A percentile compares a stretch with the other conserved stretches of the same genome.
These are phyloP conservation scores for Troglohyphantes excavatus DNA, from an alignment of 2,888 invertebrate genomes.

Conservation along the genomic window DNA sequence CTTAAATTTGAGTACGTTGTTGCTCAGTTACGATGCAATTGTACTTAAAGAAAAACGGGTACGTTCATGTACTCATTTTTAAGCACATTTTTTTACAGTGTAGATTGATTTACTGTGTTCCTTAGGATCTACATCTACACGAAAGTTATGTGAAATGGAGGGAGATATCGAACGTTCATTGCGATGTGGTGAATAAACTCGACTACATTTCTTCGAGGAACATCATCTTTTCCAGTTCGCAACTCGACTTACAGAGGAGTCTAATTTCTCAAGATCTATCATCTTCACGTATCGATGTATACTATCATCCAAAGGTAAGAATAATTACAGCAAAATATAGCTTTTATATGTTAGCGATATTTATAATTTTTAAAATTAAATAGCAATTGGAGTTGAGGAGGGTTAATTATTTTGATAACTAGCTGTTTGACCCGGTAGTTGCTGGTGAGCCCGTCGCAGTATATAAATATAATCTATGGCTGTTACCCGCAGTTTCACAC, in stretches of 20 bases:
- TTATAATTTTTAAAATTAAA: background rate
- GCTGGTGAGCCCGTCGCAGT: no score
- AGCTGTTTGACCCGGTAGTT: no score
- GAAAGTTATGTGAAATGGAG: slow-evolving; percentile 38
- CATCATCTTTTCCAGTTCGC: slow-evolving; percentile 43
- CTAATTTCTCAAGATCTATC: slow-evolving; percentile 13
- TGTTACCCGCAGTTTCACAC: no score
- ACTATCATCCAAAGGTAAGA: slow-evolving; percentile 31
- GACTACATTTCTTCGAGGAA: background rate
- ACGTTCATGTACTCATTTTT: no score
- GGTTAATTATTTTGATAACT: no score
- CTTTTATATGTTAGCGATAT: background rate
- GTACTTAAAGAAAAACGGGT: no score
- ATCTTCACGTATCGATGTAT: background rate
- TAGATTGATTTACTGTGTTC: background rate
- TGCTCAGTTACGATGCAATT: no score
- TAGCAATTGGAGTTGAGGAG: no score
- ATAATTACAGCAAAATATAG: background rate
- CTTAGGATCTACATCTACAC: slow-evolving; percentile 38
- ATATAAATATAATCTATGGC: no score
- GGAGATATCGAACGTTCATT: slow-evolving; percentile 9
- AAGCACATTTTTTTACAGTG: no score
- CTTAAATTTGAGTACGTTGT: no score
- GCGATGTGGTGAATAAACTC: slow-evolving; percentile 37
- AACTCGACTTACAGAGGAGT: slow-evolving; percentile 8